Percentiles rank a stretch among this genome's conserved stretches.
Conservation (phyloP, 2,888 invertebrate species). For the Leptinotarsa rubiginosa region DNA sequence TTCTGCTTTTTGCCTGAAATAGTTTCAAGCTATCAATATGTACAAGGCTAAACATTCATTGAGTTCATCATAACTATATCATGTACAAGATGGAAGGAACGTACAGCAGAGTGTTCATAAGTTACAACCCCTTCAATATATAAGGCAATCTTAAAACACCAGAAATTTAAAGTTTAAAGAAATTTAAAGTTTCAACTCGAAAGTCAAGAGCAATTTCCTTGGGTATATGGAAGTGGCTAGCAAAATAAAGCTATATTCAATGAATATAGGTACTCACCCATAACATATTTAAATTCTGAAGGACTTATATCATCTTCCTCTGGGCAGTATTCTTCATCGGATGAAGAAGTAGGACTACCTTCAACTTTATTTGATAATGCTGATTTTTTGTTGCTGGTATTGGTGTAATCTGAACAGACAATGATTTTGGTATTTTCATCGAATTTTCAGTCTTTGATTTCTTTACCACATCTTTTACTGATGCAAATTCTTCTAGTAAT, state of each 20-base stretch:
- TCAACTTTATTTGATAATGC: not conserved
- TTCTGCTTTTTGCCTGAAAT: constrained; percentile 21
- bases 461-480: not conserved
- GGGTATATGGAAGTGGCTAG: not conserved
- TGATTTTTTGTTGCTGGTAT: not conserved
- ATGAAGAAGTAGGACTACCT: not conserved
- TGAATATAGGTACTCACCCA: not conserved
- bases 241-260: not conserved
- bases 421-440: not conserved
- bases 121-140: not conserved
- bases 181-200: not conserved
- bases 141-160: not conserved
- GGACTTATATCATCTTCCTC: not conserved
- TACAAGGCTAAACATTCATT: not conserved
- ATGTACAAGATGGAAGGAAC: too few species aligned
- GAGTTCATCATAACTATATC: too few species aligned
- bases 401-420: not conserved
- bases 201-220: too few species aligned
- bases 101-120: not conserved
- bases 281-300: not conserved
- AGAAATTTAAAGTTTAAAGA: not conserved
- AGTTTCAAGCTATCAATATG: not conserved
- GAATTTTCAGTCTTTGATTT: not conserved
- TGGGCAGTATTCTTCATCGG: not conserved
- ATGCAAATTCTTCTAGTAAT: constrained; percentile 25